A percentile compares a stretch with the other conserved stretches of the same genome.
Evolutionary conservation across 2,888 invertebrate genomes (phyloP).

Genomic region (Caenorhabditis sulstoni): DNA sequence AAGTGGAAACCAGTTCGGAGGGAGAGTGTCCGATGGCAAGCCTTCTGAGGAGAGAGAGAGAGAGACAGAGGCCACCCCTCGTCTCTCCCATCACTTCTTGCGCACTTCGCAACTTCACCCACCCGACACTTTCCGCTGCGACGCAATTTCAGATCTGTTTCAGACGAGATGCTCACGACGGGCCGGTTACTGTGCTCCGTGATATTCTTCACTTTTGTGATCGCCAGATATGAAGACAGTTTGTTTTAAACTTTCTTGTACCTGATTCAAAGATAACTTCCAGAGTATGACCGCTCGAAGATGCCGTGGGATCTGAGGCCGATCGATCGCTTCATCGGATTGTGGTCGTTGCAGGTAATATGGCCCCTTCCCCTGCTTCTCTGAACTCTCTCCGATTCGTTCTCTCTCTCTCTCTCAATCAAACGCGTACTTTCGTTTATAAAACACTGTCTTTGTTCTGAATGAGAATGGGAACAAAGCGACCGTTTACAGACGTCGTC

Average conservation of each 20-base stretch:
- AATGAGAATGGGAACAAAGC: conserved; percentile 25
- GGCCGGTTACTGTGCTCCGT: conserved; percentile 30
- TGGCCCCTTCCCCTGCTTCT: not conserved
- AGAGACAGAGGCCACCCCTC: conserved; percentile 22
- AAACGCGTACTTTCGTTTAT: conserved; percentile 15
- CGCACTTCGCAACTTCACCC: conserved; percentile 44
- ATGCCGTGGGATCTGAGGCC: conserved; percentile 79
- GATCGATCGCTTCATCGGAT: conserved; percentile 76
- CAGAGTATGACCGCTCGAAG: conserved; percentile 70
- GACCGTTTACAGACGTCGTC: conserved; percentile 26
- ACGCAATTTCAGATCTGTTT: not conserved
- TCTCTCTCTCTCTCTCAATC: conserved; percentile 4
- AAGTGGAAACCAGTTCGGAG: conserved; percentile 34
- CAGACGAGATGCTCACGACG: conserved; percentile 33
- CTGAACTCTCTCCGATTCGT: conserved; percentile 8
- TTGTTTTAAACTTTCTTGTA: no score
- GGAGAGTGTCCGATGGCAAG: conserved; percentile 31
- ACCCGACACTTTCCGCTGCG: not conserved
- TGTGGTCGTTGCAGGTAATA: conserved; percentile 70
- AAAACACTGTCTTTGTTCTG: conserved; percentile 21
- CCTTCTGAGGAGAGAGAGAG: conserved; percentile 9
- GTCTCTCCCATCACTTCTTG: conserved; percentile 24
- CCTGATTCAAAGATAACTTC: no score
- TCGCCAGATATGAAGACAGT: conserved; percentile 69
- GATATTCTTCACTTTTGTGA: conserved; percentile 60